Evolutionary conservation across 2,888 invertebrate species (phyloP).

Genomic region (Oxycera nigricornis): DNA sequence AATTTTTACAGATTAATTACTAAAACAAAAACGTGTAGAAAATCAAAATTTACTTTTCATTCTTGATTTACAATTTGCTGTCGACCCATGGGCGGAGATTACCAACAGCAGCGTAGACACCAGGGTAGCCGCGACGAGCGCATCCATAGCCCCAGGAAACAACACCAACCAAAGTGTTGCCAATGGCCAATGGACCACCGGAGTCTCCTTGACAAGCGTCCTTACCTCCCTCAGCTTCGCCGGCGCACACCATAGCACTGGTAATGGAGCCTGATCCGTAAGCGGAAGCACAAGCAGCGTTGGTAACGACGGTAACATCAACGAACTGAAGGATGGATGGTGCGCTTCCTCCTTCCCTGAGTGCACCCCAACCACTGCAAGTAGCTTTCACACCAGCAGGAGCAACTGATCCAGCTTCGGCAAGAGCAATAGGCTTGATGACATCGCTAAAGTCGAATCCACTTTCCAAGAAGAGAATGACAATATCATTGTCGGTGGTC

Average conservation of each 20-base stretch:
- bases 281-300: constrained; percentile 57
- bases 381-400: constrained; percentile 8
- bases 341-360: constrained; percentile 49
- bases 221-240: constrained; percentile 51
- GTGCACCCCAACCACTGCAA: constrained; percentile 46
- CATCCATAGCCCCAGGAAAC: constrained; percentile 58
- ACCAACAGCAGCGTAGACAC: constrained; percentile 51
- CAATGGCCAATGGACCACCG: constrained; percentile 50
- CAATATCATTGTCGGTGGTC: constrained; percentile 67
- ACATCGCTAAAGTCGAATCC: constrained; percentile 59
- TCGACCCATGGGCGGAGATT: constrained; percentile 54
- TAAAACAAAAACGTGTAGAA: too few relatives aligned
- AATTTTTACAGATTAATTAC: too few relatives aligned
- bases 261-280: constrained; percentile 54
- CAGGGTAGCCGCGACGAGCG: constrained; percentile 54
- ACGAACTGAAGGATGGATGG: constrained; percentile 60
- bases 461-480: constrained; percentile 63
- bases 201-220: constrained; percentile 48
- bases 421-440: constrained; percentile 61
- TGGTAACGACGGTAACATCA: constrained; percentile 61
- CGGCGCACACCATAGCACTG: constrained; percentile 57
- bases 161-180: constrained; percentile 53
- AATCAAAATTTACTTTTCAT: too few relatives aligned
- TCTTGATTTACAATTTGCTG: too few relatives aligned
- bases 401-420: constrained; percentile 50